Evolutionary conservation across 2,113 vertebrate species (phyloP).

Genomic region (Sigmodon hispidus): DNA sequence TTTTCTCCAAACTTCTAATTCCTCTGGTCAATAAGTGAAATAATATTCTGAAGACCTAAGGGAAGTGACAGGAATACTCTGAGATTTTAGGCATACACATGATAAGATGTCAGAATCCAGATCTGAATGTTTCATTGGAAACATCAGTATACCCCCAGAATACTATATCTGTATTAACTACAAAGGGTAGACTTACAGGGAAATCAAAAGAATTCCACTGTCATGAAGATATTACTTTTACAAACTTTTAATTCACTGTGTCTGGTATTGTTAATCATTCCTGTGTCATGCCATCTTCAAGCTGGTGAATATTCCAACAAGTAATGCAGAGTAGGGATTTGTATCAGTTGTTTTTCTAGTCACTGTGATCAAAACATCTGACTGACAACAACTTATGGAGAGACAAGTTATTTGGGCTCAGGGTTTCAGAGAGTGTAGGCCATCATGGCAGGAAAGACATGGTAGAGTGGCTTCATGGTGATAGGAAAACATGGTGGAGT

Average conservation of each 20-base stretch:
- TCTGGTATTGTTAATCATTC: not conserved
- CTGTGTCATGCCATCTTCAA: not conserved
- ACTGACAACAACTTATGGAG: not conserved
- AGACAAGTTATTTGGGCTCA: not conserved
- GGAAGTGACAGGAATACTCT: not conserved
- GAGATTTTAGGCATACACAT: not conserved
- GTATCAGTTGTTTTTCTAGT: not conserved
- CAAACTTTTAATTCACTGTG: not conserved
- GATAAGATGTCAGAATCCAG: not conserved
- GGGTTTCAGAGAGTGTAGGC: too few species aligned
- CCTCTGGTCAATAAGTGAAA: not conserved
- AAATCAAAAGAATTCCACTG: not conserved
- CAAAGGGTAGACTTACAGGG: not conserved
- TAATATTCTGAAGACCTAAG: not conserved
- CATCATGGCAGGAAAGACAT: too few species aligned
- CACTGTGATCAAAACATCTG: not conserved
- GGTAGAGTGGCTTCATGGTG: not conserved
- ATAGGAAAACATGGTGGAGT: too few species aligned
- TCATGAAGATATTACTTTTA: not conserved
- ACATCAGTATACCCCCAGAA: not conserved
- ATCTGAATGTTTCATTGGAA: not conserved
- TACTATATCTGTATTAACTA: not conserved
- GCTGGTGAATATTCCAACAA: not conserved
- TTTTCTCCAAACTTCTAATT: not conserved
- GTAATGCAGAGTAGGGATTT: not conserved